phyloP scores from a whole-genome alignment of 2,797 vertebrate species.

The Neosalanx taihuensis region DNA sequence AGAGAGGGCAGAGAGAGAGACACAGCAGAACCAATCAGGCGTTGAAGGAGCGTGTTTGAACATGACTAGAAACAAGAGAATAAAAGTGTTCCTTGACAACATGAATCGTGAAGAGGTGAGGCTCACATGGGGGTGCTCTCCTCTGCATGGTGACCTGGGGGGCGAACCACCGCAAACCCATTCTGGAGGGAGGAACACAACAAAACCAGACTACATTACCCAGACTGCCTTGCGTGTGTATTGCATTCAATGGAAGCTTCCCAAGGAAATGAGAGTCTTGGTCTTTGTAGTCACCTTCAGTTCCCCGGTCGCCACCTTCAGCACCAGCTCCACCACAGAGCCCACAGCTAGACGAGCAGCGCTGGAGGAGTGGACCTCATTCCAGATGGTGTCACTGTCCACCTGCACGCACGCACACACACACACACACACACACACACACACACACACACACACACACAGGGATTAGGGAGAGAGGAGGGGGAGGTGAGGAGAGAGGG shows the following conservation, averaged over 20 bases:
- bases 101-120: background rate
- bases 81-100: too few relatives aligned
- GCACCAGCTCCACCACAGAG: conserved; percentile 93
- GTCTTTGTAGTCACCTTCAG: conserved; percentile 81
- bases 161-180: conserved; percentile 95
- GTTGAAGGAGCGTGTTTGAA: background rate
- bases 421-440: conserved; percentile 13
- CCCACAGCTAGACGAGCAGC: conserved; percentile 93
- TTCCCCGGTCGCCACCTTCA: conserved; percentile 93
- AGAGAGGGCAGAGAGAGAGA: background rate
- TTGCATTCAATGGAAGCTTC: background rate
- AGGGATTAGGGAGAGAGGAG: background rate
- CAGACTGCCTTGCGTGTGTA: background rate
- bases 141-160: conserved; percentile 96
- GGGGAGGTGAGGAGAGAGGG: background rate
- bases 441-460: conserved; percentile 16
- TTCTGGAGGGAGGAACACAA: conserved; percentile 72
- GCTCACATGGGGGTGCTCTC: conserved; percentile 98
- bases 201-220: conserved; percentile 23
- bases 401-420: conserved; percentile 71
- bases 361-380: conserved; percentile 93
- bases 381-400: conserved; percentile 99
- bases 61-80: background rate
- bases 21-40: background rate
- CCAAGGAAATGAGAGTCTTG: background rate